These are phyloP conservation scores for Sericinus montela DNA, from an alignment of 2,888 invertebrate species.

Conservation along the genomic window DNA sequence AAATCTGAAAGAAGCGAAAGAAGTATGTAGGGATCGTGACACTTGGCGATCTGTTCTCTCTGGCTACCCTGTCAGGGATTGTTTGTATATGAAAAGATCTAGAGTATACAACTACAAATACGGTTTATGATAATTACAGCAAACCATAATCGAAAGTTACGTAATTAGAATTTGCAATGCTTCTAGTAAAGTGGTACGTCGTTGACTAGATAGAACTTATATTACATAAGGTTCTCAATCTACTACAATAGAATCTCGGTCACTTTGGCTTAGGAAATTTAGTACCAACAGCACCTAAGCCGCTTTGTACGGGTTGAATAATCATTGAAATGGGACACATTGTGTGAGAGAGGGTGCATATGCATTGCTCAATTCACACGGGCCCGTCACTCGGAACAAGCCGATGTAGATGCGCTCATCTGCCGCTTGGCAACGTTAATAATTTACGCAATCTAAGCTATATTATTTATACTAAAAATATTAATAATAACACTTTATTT, in stretches of 20 bases:
- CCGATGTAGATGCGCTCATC: slow-evolving; percentile 30
- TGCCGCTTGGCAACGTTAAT: slow-evolving; percentile 18
- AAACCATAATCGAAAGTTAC: too few species aligned
- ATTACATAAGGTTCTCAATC: slow-evolving; percentile 23
- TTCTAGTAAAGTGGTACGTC: too few species aligned
- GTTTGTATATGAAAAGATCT: too few species aligned
- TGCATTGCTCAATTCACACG: slow-evolving; percentile 36
- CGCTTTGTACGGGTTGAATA: slow-evolving; percentile 53
- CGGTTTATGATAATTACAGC: too few species aligned
- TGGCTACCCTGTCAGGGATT: too few species aligned
- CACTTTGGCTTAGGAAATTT: slow-evolving; percentile 31
- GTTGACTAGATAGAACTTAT: slow-evolving; percentile 1
- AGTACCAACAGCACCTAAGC: slow-evolving; percentile 38
- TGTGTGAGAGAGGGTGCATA: slow-evolving; percentile 32
- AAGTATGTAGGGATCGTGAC: too few species aligned
- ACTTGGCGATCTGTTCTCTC: too few species aligned
- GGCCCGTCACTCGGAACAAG: slow-evolving; percentile 26
- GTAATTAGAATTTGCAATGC: too few species aligned
- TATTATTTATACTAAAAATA: too few species aligned
- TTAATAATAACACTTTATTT: too few species aligned
- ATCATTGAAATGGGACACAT: slow-evolving; percentile 43
- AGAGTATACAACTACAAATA: too few species aligned
- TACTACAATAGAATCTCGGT: slow-evolving; percentile 27
- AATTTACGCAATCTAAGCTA: neutral
- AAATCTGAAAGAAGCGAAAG: too few species aligned